Conservation (phyloP, 2,113 vertebrate genomes). For the Eupsittula cactorum region DNA sequence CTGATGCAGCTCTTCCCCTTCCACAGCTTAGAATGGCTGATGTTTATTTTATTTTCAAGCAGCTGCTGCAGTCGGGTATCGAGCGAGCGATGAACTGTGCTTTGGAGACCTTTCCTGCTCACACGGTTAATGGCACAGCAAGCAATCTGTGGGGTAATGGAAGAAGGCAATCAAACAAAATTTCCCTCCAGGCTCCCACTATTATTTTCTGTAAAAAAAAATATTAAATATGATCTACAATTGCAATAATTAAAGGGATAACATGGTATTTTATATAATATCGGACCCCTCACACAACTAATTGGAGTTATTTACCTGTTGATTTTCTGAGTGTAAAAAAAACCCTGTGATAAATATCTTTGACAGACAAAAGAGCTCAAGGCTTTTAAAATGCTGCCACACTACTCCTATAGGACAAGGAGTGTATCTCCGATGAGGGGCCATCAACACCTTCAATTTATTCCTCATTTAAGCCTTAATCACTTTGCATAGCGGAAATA, state of each 20-base stretch:
- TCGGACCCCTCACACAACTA: neutral
- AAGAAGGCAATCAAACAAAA: neutral
- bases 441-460: neutral
- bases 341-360: rapidly evolving
- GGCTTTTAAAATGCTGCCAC: neutral
- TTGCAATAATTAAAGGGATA: neutral
- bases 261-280: neutral
- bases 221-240: neutral
- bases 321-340: neutral
- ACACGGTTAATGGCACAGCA: neutral
- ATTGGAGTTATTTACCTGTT: neutral
- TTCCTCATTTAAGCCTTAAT: neutral
- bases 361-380: neutral
- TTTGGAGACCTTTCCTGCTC: neutral
- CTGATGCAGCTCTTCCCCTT: neutral
- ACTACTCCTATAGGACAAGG: neutral
- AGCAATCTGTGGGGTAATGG: neutral
- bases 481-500: neutral
- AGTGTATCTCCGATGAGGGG: neutral
- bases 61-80: neutral
- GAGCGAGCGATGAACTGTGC: neutral
- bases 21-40: neutral
- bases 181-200: neutral
- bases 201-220: neutral
- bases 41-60: neutral